These are phyloP conservation scores for Drosophila ercepeae DNA, from an alignment of 1,140 invertebrate species.

Conservation along the genomic window DNA sequence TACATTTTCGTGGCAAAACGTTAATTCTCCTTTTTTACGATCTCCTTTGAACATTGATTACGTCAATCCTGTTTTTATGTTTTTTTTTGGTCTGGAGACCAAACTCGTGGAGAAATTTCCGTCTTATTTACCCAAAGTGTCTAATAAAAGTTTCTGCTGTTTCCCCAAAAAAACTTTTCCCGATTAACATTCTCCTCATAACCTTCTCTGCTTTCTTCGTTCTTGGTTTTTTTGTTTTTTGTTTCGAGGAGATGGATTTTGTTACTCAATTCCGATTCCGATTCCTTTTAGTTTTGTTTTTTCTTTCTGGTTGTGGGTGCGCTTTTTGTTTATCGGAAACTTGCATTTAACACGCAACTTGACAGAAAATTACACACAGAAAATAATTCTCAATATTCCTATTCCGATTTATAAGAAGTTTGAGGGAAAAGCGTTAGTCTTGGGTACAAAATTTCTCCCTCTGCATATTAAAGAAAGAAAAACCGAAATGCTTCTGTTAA, in stretches of 20 bases:
- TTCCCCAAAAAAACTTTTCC: constrained; percentile 26
- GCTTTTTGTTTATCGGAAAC: constrained; percentile 51
- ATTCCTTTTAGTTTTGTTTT: constrained; percentile 10
- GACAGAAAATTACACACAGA: constrained; percentile 24
- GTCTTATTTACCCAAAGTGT: constrained; percentile 1
- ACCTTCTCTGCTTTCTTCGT: neutral
- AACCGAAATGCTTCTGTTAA: neutral
- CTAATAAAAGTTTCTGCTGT: constrained; percentile 50
- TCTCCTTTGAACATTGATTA: constrained; percentile 15
- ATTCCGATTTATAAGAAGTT: neutral
- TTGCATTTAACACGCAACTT: constrained; percentile 68
- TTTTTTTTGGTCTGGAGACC: neutral
- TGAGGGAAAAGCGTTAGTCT: no score
- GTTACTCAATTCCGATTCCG: constrained; percentile 24
- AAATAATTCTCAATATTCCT: neutral
- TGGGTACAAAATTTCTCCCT: neutral
- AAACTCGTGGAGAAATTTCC: constrained; percentile 24
- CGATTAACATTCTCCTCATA: constrained; percentile 36
- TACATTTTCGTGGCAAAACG: neutral
- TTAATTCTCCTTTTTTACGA: constrained; percentile 30
- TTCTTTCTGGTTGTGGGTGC: constrained; percentile 14
- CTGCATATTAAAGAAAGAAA: neutral
- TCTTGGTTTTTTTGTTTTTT: constrained; percentile 21
- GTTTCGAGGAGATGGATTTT: constrained; percentile 26
- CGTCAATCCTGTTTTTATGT: constrained; percentile 24